phyloP scores from a whole-genome alignment of 2,888 invertebrate genomes.

The Ochropleura leucogaster region DNA sequence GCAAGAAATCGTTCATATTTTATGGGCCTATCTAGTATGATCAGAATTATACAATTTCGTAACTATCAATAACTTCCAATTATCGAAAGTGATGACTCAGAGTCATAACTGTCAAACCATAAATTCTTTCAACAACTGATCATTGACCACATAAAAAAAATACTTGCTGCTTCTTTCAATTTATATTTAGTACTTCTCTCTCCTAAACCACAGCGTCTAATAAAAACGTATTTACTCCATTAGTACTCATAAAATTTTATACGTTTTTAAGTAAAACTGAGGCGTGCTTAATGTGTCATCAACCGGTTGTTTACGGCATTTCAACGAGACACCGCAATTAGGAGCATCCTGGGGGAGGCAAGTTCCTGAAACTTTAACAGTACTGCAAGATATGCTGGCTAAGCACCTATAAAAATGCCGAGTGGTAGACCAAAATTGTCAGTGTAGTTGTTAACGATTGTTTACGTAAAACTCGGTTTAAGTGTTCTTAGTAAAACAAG shows the following conservation, averaged over 20 bases:
- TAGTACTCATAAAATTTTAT: conserved; percentile 71
- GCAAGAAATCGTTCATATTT: neutral
- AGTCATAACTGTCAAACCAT: conserved; percentile 1
- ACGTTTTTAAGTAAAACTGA: conserved; percentile 69
- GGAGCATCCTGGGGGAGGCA: conserved; percentile 71
- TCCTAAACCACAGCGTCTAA: conserved; percentile 44
- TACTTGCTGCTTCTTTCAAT: conserved; percentile 14
- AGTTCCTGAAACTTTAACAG: conserved; percentile 56
- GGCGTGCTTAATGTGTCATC: conserved; percentile 73
- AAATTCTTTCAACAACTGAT: neutral
- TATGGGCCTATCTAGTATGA: too few species aligned
- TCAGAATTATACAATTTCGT: neutral
- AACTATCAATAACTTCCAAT: conserved; percentile 4
- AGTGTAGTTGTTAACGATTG: conserved; percentile 35
- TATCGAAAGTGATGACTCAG: conserved; percentile 10
- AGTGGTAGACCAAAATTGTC: conserved; percentile 47
- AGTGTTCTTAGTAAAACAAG: conserved; percentile 27
- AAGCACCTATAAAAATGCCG: conserved; percentile 52
- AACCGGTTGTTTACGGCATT: conserved; percentile 76
- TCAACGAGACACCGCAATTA: conserved; percentile 80
- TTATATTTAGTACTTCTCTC: conserved; percentile 24
- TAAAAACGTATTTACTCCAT: conserved; percentile 69
- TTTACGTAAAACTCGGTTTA: conserved; percentile 40
- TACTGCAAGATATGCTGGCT: conserved; percentile 49
- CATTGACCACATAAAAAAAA: conserved; percentile 31